Evolutionary conservation across 1,140 invertebrate species (phyloP).

Genomic region (Drosophila serrata): DNA sequence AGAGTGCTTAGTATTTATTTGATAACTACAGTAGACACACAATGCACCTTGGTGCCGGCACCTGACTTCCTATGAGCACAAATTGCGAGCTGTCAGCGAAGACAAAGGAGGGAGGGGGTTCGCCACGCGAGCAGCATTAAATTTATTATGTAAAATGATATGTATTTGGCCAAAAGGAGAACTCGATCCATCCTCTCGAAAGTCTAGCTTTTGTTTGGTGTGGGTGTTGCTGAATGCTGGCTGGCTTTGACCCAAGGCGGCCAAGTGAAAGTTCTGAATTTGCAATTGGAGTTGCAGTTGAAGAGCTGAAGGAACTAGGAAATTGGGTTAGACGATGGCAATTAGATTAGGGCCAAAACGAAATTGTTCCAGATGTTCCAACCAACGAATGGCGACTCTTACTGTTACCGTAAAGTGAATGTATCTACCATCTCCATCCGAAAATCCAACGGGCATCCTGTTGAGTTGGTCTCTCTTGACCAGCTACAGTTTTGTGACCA

Average conservation of each 20-base stretch:
- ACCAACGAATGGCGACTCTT: conserved; percentile 1
- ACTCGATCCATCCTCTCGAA: conserved; percentile 23
- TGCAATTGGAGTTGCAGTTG: conserved; percentile 31
- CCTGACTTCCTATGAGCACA: conserved; percentile 16
- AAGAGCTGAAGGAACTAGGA: conserved; percentile 4
- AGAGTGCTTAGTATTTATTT: conserved; percentile 48
- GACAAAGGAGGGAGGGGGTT: no score
- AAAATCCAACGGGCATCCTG: conserved; percentile 32
- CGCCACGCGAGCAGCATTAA: no score
- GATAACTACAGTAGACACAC: conserved; percentile 50
- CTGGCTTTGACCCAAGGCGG: conserved; percentile 23
- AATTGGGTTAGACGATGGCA: conserved; percentile 52
- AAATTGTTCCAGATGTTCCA: conserved; percentile 26
- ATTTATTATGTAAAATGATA: conserved; percentile 58
- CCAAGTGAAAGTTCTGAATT: conserved; percentile 52
- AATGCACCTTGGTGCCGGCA: conserved; percentile 22
- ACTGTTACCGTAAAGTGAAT: conserved; percentile 43
- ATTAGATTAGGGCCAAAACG: conserved; percentile 52
- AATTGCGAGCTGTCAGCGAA: conserved; percentile 34
- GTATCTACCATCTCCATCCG: conserved; percentile 29
- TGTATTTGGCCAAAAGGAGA: conserved; percentile 41
- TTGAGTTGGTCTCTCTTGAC: conserved; percentile 22
- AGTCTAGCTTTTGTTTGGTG: conserved; percentile 31
- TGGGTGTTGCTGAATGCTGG: background rate
- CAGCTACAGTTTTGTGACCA: conserved; percentile 47